A percentile compares a stretch with the other conserved stretches of the same genome.
Conservation (phyloP, 2,797 vertebrate species). For the Paramormyrops hopkinsi region DNA sequence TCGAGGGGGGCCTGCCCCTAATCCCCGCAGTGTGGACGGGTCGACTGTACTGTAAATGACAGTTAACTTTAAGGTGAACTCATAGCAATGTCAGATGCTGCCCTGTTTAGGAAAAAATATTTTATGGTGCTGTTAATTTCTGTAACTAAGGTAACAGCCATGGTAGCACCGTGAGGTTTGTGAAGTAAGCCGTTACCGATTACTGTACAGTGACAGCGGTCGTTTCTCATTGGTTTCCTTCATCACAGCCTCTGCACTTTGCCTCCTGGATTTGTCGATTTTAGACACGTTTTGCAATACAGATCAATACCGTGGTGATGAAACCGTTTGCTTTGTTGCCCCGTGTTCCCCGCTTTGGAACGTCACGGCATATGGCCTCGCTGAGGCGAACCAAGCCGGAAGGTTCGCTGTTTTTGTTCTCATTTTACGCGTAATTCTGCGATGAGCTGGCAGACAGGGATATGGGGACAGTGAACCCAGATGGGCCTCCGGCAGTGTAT, state of each 20-base stretch:
- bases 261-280: background rate
- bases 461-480: background rate
- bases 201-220: background rate
- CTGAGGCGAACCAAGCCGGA: background rate
- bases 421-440: background rate
- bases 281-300: constrained; percentile 17
- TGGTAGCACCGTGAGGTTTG: background rate
- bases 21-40: background rate
- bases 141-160: background rate
- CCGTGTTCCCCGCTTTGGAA: background rate
- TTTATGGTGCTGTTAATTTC: background rate
- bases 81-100: background rate
- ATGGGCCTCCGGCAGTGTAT: background rate
- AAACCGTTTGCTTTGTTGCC: background rate
- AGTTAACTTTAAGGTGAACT: background rate
- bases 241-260: constrained; percentile 11
- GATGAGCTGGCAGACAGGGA: background rate
- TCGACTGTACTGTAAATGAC: background rate
- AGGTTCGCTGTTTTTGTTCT: background rate
- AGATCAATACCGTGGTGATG: constrained; percentile 15
- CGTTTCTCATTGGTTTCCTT: background rate
- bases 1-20: background rate
- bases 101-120: background rate
- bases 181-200: background rate
- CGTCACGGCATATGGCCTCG: background rate